Evolutionary conservation across 1,140 invertebrate genomes (phyloP).

Genomic region (Procambarus clarkii): DNA sequence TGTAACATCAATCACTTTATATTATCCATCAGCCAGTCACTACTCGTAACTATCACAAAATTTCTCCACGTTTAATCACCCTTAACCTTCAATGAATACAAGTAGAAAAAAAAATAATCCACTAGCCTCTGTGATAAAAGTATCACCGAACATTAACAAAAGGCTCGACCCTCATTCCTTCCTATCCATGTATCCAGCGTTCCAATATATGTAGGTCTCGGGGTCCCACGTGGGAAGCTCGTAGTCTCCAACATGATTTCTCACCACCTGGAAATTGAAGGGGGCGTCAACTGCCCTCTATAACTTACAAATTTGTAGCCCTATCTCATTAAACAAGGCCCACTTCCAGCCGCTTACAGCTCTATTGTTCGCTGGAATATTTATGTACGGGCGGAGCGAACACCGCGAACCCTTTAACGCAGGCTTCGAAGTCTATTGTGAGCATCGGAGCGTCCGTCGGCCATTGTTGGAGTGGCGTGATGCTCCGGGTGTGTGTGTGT

Average conservation of each 20-base stretch:
- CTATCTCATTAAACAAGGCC: slow-evolving; percentile 46
- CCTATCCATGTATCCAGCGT: too few species aligned
- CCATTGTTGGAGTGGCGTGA: background rate
- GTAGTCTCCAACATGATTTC: background rate
- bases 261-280: slow-evolving; percentile 35
- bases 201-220: too few species aligned
- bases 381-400: slow-evolving; percentile 50
- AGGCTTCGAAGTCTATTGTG: slow-evolving; percentile 56
- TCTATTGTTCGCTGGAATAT: slow-evolving; percentile 59
- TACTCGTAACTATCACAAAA: too few species aligned
- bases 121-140: too few species aligned
- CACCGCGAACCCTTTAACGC: background rate
- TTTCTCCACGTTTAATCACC: too few species aligned
- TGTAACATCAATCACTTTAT: too few species aligned
- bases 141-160: too few species aligned
- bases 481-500: background rate
- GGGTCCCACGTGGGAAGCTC: too few species aligned
- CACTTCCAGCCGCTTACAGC: slow-evolving; percentile 41
- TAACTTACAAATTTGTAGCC: slow-evolving; percentile 61
- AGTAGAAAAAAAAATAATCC: too few species aligned
- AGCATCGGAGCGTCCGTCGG: background rate
- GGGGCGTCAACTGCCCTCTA: slow-evolving; percentile 48
- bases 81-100: too few species aligned
- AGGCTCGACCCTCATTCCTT: too few species aligned
- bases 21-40: too few species aligned